phyloP scores from a whole-genome alignment of 2,797 vertebrate species.

The Gadopsis bispinosus region DNA sequence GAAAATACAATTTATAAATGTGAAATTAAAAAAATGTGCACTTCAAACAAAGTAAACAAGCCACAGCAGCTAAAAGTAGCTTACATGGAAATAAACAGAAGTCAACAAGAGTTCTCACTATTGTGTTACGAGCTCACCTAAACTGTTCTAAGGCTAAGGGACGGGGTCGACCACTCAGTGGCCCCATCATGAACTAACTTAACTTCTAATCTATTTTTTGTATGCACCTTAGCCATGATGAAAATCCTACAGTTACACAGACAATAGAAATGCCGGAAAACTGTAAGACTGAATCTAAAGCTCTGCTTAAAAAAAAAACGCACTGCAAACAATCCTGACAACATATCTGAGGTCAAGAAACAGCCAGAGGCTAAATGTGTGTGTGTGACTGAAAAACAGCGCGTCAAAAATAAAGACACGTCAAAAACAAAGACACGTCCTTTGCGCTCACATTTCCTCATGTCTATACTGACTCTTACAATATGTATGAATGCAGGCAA shows the following conservation, averaged over 20 bases:
- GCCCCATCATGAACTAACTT: background rate
- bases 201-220: background rate
- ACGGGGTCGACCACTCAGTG: background rate
- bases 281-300: constrained; percentile 8
- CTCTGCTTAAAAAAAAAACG: background rate
- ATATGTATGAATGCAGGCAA: background rate
- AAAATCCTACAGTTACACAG: background rate
- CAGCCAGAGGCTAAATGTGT: constrained; percentile 1
- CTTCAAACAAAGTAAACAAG: background rate
- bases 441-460: constrained; percentile 1
- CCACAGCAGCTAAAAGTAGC: background rate
- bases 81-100: constrained; percentile 2
- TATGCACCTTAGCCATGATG: background rate
- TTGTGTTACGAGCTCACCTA: constrained; percentile 1
- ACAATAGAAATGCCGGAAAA: constrained; percentile 10
- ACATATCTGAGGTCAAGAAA: constrained; percentile 4
- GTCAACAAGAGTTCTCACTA: background rate
- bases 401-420: background rate
- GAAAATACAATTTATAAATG: background rate
- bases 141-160: background rate
- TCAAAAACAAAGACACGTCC: background rate
- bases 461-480: background rate
- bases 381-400: background rate
- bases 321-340: background rate
- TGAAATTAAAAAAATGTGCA: background rate